A percentile compares a stretch with the other conserved stretches of the same genome.
Evolutionary conservation across 1,140 invertebrate genomes (phyloP).

Genomic region (Drosophila neocordata): DNA sequence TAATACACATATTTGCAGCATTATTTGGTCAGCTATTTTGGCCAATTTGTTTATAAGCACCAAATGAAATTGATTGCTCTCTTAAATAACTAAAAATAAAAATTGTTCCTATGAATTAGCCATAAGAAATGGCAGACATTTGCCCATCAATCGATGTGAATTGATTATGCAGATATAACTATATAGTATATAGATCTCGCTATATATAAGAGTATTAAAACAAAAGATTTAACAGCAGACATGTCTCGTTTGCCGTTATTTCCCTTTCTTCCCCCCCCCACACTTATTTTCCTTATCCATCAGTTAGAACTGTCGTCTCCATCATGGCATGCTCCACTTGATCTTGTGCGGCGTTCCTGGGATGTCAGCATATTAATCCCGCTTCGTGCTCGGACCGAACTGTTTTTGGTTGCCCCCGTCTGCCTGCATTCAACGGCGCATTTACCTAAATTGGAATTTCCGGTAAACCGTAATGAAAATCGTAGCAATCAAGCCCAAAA

Average conservation of each 20-base stretch:
- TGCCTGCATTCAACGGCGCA: slow-evolving; percentile 71
- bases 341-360: slow-evolving; percentile 51
- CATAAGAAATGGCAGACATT: slow-evolving; percentile 16
- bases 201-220: background rate
- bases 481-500: slow-evolving; percentile 76
- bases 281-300: slow-evolving; percentile 17
- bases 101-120: slow-evolving; percentile 32
- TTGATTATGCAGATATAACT: background rate
- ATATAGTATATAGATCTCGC: background rate
- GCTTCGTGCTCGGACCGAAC: slow-evolving; percentile 42
- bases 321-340: slow-evolving; percentile 66
- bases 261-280: no score
- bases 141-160: slow-evolving; percentile 8
- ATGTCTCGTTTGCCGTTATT: background rate
- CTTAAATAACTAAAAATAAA: slow-evolving; percentile 21
- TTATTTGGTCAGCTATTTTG: slow-evolving; percentile 15
- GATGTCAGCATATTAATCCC: slow-evolving; percentile 40
- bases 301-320: slow-evolving; percentile 42
- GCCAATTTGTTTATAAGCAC: slow-evolving; percentile 49
- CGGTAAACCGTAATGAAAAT: slow-evolving; percentile 82
- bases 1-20: slow-evolving; percentile 35
- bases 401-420: slow-evolving; percentile 23
- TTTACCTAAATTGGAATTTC: slow-evolving; percentile 83
- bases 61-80: slow-evolving; percentile 36
- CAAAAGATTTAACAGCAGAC: slow-evolving; percentile 5